Evolutionary conservation across 2,888 invertebrate genomes (phyloP).

Genomic region (Acronicta aceris): DNA sequence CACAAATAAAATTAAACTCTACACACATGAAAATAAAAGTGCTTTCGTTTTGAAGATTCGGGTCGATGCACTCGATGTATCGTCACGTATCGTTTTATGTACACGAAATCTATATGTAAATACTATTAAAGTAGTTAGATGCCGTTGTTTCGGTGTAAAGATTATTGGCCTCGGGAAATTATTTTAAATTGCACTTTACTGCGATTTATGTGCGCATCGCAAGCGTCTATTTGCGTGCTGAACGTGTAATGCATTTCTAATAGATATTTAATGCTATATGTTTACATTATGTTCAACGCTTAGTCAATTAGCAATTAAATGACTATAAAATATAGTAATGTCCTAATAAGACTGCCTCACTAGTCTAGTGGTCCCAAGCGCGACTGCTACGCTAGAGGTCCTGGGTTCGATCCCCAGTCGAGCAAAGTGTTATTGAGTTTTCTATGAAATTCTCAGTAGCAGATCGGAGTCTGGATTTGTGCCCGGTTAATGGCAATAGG

Average conservation of each 20-base stretch:
- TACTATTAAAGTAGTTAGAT: conserved; percentile 44
- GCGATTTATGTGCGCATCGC: conserved; percentile 41
- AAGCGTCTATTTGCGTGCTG: conserved; percentile 35
- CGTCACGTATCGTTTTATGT: conserved; percentile 43
- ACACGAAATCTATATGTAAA: conserved; percentile 55
- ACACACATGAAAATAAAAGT: conserved; percentile 79
- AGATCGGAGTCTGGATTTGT: too few relatives aligned
- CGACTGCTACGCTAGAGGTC: too few relatives aligned
- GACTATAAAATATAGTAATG: conserved; percentile 9
- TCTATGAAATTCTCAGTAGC: too few relatives aligned
- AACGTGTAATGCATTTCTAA: conserved; percentile 44
- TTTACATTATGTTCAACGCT: conserved; percentile 12
- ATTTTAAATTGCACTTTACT: conserved; percentile 33
- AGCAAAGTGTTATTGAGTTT: too few relatives aligned
- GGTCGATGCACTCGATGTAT: conserved; percentile 38
- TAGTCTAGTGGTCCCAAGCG: too few relatives aligned
- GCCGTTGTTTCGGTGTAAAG: conserved; percentile 35
- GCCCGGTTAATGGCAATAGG: too few relatives aligned
- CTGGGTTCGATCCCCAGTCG: too few relatives aligned
- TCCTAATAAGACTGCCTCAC: not conserved
- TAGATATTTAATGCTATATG: conserved; percentile 51
- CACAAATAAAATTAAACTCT: conserved; percentile 68
- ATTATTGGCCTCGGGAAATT: conserved; percentile 51
- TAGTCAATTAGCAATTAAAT: not conserved
- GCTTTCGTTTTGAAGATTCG: conserved; percentile 56